Evolutionary conservation across 2,797 vertebrate species (phyloP).

Genomic region (Darevskia nairensis): DNA sequence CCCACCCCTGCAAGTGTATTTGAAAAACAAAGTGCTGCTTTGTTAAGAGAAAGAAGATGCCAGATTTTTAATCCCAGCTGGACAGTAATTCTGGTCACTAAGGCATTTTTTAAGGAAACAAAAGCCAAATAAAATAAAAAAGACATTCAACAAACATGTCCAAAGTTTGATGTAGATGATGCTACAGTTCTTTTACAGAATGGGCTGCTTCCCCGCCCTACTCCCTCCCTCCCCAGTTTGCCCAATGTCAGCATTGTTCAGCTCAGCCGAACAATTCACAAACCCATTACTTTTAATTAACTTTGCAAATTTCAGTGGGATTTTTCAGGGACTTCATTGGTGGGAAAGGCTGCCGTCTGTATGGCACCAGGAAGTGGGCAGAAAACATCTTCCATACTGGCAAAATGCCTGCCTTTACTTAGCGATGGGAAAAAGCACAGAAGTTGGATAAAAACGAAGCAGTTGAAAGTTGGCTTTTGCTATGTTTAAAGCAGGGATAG

Average conservation of each 20-base stretch:
- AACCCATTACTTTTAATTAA: too few relatives aligned
- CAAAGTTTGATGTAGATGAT: background rate
- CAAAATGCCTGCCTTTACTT: background rate
- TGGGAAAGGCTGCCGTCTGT: background rate
- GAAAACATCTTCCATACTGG: background rate
- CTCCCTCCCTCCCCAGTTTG: background rate
- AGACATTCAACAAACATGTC: background rate
- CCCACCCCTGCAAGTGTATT: background rate
- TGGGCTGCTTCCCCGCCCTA: background rate
- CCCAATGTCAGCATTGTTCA: background rate
- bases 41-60: background rate
- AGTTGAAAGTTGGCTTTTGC: background rate
- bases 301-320: too few relatives aligned
- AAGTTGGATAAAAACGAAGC: background rate
- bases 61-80: background rate
- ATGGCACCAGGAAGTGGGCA: background rate
- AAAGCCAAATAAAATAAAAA: background rate
- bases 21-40: background rate
- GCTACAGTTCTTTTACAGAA: background rate
- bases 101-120: background rate
- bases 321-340: background rate
- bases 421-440: background rate
- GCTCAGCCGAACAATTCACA: background rate
- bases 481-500: background rate
- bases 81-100: background rate